Evolutionary conservation across 2,888 invertebrate species (phyloP), one percentile per base, ranked within the genome.

Genomic region (Polymixis lichenea): DNA sequence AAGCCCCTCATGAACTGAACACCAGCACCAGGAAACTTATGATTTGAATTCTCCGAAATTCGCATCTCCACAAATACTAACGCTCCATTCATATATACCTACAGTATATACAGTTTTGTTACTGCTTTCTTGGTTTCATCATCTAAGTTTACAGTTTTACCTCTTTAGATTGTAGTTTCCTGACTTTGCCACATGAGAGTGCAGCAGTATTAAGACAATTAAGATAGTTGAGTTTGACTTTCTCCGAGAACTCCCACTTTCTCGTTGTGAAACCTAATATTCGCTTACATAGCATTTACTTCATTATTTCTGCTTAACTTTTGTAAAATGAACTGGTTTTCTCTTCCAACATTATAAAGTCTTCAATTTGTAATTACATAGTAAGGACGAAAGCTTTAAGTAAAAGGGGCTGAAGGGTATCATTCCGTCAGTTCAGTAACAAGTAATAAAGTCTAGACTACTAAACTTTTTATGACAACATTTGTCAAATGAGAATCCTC

Each of bases 401-500:
- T 64, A 64, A 84, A 68, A 72, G 70, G 61, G 13, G 22, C 72
- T 77, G 65, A 84, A 72, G 58, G 56, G 56, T 80, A 77, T 72
- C 58, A 76, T 74, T 70, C 51, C 62, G 58, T 61, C 69, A 83
- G 77, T 76, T 82, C 73, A 80, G 80, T 78, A 79, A 86, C 85
- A 87, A 83, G 85, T 80, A 83, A 80, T 85, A 79, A 86, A 83
- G 81, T 87, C 83, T 85, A 85, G 77, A 77, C 77, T 70, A 76
- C 80, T 77, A 85, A 83, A 86, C 80, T 74, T 86, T 80, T 87
- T 84, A 86, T 75, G 72, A 81, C 75, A 71, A 66, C 80, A 80
- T 87, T 87, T 80, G 87, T 85, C 80, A 81, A 83, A 85, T 80
- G 86, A 78, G 80, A 75, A 83, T 76, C 80, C 77, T 81, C 83